phyloP scores from a whole-genome alignment of 92 coral and sea anemone species.

The Zoanthus solanderi region DNA sequence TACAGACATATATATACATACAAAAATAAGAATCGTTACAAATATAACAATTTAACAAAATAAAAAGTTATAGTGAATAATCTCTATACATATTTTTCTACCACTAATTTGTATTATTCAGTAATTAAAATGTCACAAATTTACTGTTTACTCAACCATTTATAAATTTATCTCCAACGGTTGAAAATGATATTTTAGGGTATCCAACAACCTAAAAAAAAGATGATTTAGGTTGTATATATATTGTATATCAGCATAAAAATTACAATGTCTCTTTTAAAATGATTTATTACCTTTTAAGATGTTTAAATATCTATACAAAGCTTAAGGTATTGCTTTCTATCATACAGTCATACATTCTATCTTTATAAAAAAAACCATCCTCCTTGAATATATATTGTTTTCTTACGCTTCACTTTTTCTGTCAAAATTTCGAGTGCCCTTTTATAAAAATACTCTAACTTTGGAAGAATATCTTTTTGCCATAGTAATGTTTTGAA shows the following conservation, averaged over 20 bases:
- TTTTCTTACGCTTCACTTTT: constrained; percentile 5
- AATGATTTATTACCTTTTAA: too few relatives aligned
- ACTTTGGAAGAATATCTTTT: neutral
- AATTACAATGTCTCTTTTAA: too few relatives aligned
- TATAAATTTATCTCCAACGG: too few relatives aligned
- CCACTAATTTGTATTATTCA: neutral
- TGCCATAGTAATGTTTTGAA: constrained; percentile 16
- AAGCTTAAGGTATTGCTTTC: constrained; percentile 8
- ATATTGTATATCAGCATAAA: too few relatives aligned
- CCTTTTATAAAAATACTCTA: neutral
- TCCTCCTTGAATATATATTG: constrained; percentile 3
- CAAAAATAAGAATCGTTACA: neutral
- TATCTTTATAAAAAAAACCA: constrained; percentile 13
- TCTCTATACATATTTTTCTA: neutral
- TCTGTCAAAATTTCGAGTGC: constrained; percentile 10
- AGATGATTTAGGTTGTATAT: too few relatives aligned
- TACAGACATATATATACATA: too few relatives aligned
- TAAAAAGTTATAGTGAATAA: neutral
- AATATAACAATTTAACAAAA: too few relatives aligned
- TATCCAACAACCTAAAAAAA: too few relatives aligned
- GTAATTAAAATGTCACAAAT: neutral
- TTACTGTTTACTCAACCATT: neutral
- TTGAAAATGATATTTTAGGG: too few relatives aligned
- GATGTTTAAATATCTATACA: neutral
- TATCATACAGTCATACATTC: constrained; percentile 15